These are phyloP conservation scores for Amia ocellicauda DNA, from an alignment of 2,113 vertebrate species.

Conservation along the genomic window DNA sequence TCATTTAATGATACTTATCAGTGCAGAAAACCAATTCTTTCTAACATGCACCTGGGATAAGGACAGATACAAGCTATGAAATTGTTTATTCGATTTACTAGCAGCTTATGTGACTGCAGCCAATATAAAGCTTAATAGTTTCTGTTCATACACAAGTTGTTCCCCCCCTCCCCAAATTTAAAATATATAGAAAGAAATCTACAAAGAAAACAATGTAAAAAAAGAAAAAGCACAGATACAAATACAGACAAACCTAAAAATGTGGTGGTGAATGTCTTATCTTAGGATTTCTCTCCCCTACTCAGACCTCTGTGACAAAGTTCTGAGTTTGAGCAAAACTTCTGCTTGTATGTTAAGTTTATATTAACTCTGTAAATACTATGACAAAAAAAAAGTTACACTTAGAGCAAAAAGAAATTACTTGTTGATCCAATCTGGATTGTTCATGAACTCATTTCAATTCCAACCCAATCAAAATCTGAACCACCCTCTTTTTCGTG, in stretches of 20 bases:
- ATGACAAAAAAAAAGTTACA: conserved; percentile 78
- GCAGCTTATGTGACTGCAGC: conserved; percentile 82
- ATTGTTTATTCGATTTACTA: conserved; percentile 75
- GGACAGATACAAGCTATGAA: conserved; percentile 79
- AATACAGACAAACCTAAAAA: conserved; percentile 70
- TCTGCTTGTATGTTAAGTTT: conserved; percentile 75
- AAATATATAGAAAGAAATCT: conserved; percentile 80
- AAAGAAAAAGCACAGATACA: conserved; percentile 75
- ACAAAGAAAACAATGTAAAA: conserved; percentile 82
- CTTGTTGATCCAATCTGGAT: conserved; percentile 67
- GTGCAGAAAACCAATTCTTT: conserved; percentile 53
- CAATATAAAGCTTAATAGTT: conserved; percentile 82
- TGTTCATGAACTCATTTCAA: conserved; percentile 62
- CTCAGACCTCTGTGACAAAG: conserved; percentile 50
- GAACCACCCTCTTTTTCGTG: conserved; percentile 63
- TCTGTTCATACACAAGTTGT: conserved; percentile 73
- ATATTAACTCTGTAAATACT: conserved; percentile 94
- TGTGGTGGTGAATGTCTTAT: conserved; percentile 60
- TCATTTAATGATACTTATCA: conserved; percentile 35
- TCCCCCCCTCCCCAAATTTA: conserved; percentile 56
- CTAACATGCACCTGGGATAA: conserved; percentile 83
- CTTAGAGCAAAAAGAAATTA: conserved; percentile 77
- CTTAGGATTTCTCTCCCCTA: conserved; percentile 29
- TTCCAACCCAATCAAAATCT: conserved; percentile 61
- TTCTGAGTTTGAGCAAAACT: conserved; percentile 61